These are phyloP conservation scores for Frankliniella fusca DNA, from an alignment of 2,888 invertebrate genomes.

Conservation along the genomic window DNA sequence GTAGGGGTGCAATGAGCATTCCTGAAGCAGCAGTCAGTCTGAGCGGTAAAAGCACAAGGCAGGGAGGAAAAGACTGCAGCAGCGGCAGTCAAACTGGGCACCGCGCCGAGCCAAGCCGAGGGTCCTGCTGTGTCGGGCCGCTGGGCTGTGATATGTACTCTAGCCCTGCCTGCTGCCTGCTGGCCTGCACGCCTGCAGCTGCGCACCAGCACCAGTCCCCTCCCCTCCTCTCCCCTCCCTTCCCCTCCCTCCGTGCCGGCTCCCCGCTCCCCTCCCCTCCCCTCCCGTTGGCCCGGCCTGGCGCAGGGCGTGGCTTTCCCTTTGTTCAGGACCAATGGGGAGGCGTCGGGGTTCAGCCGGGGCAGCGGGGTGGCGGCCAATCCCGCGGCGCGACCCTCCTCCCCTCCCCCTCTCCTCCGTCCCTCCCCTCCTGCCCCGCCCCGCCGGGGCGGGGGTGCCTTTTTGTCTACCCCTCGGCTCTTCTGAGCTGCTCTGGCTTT, in stretches of 20 bases:
- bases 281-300: background rate
- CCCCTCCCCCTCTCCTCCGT: background rate
- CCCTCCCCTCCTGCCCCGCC: background rate
- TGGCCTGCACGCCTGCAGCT: background rate
- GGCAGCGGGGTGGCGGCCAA: background rate
- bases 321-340: background rate
- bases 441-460: background rate
- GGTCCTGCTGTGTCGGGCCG: background rate
- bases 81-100: background rate
- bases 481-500: background rate
- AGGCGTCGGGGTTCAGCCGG: constrained; percentile 3
- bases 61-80: background rate
- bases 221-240: background rate
- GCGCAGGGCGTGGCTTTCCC: constrained; percentile 7
- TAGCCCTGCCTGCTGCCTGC: background rate
- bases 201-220: background rate
- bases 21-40: background rate
- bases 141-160: no score
- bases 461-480: background rate
- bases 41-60: background rate
- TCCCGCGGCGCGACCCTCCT: background rate
- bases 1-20: background rate
- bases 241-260: background rate
- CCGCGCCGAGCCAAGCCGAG: no score
- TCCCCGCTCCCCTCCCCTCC: background rate